These are phyloP conservation scores for Mormyrus iriodes DNA, from an alignment of 2,113 vertebrate species.

Conservation along the genomic window DNA sequence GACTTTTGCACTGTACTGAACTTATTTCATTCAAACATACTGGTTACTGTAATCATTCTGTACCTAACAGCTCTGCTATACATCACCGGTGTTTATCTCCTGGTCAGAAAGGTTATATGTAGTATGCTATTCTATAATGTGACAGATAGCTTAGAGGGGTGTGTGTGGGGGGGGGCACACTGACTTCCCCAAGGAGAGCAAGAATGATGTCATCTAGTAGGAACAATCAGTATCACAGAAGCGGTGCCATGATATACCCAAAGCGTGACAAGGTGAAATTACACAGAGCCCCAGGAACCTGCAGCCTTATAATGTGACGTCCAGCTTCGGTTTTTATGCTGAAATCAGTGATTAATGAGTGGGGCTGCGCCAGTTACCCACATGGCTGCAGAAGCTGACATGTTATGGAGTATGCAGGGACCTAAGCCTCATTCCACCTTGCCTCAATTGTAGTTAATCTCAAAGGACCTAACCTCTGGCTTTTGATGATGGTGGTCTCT, in stretches of 20 bases:
- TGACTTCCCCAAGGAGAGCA: too few relatives aligned
- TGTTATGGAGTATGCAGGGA: background rate
- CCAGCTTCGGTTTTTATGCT: background rate
- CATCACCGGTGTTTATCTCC: background rate
- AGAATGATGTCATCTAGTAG: background rate
- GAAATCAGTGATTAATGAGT: background rate
- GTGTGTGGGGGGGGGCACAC: background rate
- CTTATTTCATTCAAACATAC: background rate
- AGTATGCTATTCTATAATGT: background rate
- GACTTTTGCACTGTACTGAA: background rate
- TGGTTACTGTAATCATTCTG: background rate
- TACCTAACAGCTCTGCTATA: background rate
- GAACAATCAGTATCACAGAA: background rate
- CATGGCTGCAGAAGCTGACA: background rate
- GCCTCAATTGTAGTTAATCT: background rate
- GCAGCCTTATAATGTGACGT: background rate
- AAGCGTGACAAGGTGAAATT: background rate
- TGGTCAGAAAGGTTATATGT: background rate
- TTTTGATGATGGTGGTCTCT: background rate
- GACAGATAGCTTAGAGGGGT: background rate
- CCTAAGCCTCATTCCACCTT: background rate
- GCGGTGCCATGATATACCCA: background rate
- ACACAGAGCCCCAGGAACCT: background rate
- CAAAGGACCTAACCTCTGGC: background rate
- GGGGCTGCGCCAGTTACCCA: background rate